A percentile compares a stretch with the other conserved stretches of the same genome.
Conservation (phyloP, 2,797 vertebrate genomes). For the Botia almorhae region DNA sequence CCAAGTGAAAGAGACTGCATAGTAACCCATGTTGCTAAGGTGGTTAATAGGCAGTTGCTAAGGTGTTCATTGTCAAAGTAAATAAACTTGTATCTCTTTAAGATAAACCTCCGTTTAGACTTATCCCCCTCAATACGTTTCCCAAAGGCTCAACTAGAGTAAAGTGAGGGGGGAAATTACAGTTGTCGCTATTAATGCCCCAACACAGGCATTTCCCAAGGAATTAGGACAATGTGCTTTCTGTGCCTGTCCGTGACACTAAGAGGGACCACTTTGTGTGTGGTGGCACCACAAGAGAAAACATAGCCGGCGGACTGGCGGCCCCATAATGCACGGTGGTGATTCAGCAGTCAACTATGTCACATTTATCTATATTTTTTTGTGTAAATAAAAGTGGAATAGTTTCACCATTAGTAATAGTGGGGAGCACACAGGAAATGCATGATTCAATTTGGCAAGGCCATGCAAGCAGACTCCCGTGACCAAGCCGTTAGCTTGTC, state of each 20-base stretch:
- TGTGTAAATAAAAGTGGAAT: conserved; percentile 68
- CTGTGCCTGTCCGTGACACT: conserved; percentile 73
- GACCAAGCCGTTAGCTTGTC: conserved; percentile 19
- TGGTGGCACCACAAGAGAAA: conserved; percentile 70
- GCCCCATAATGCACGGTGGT: conserved; percentile 62
- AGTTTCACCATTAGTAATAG: conserved; percentile 60
- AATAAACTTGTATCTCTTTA: conserved; percentile 48
- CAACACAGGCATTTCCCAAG: conserved; percentile 78
- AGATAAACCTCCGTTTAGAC: conserved; percentile 64
- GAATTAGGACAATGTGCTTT: conserved; percentile 71
- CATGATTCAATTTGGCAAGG: conserved; percentile 62
- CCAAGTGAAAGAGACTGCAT: too few relatives aligned
- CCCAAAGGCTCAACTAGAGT: conserved; percentile 66
- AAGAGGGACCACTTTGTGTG: conserved; percentile 67
- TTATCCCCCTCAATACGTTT: conserved; percentile 18
- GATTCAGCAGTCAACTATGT: conserved; percentile 77
- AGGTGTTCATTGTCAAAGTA: conserved; percentile 69
- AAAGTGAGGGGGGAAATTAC: conserved; percentile 70
- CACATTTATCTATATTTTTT: conserved; percentile 71
- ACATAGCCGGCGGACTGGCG: conserved; percentile 67
- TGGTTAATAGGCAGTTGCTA: not conserved
- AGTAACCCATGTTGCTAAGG: too few relatives aligned
- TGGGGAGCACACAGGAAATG: conserved; percentile 65
- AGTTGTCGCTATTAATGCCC: conserved; percentile 77
- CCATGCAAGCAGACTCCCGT: conserved; percentile 38